Evolutionary conservation across 2,113 vertebrate species (phyloP), one percentile per base, ranked within the genome.

Genomic region (zebrafish (Danio rerio)): DNA sequence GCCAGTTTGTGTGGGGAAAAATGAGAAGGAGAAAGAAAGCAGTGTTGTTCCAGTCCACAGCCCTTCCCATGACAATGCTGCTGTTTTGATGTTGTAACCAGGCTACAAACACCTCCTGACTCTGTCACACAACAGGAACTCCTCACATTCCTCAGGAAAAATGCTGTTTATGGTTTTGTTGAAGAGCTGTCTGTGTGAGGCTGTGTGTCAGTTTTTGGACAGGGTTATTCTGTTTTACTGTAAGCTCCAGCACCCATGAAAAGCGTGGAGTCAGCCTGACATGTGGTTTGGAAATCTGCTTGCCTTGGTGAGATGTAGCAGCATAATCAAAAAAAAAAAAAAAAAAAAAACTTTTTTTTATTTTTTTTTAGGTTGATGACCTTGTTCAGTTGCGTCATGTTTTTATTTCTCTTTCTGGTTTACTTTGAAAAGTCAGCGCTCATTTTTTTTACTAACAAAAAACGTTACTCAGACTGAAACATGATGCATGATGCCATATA

Each of bases 141-240:
- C 0, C 0, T 69, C 70, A 66, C 65, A 83, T 80, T 85, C 83
- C 77, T 71, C 74, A 89, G 84, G 84, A 86, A 90, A 81, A 71
- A 80, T 21, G 6, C 75, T 61, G 49, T 73, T 68, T 52, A 42
- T 62, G 20, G 47, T 76, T 74, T 55, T 31, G 10, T 50, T 15
- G 65, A 81, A 66, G 43, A 58, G 16, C 18, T 81, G 66, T 81
- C 68, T 71, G 5, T 40, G 59, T 49, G 79, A 59, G 31, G 0
- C 16, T 56, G 50, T 62, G 31, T 62, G 62, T 78, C 63, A 65
- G 20, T 52, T 18, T 42, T 70, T 78, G 47, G 68, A 69, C 75
- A 83, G 78, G 69, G 55, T 76, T 53, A 16, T 80, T 52, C 74
- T 72, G 85, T 87, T 70, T 40, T 73, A 10, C 73, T 62, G 55